Evolutionary conservation across 2,888 invertebrate genomes (phyloP).

Genomic region (Meloe dianella): DNA sequence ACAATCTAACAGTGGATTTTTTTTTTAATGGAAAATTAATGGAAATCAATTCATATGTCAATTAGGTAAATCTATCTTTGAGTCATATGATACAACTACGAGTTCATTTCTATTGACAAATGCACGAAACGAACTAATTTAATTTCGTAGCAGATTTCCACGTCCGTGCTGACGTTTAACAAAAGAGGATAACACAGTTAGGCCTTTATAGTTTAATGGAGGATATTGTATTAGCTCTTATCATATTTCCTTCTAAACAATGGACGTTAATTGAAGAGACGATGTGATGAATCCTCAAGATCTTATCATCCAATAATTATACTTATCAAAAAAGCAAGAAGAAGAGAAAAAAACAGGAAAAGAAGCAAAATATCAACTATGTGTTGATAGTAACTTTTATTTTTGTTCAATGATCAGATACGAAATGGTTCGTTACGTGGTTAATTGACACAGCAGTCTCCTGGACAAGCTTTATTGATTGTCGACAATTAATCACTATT

Average conservation of each 20-base stretch:
- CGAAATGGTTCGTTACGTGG: conserved; percentile 6
- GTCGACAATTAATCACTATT: conserved; percentile 13
- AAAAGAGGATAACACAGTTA: conserved; percentile 28
- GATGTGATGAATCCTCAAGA: not conserved
- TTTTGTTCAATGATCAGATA: not conserved
- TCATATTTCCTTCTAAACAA: conserved; percentile 3
- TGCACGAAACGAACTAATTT: conserved; percentile 28
- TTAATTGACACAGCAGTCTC: conserved; percentile 4
- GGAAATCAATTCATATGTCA: conserved; percentile 27
- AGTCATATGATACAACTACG: conserved; percentile 14
- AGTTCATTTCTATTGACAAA: conserved; percentile 29
- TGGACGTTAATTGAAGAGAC: not conserved
- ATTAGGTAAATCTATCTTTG: conserved; percentile 20
- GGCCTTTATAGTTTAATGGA: conserved; percentile 27
- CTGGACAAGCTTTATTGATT: conserved; percentile 15
- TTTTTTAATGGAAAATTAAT: too few species aligned
- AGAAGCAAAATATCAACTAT: not conserved
- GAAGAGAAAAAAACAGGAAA: not conserved
- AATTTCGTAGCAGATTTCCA: conserved; percentile 20
- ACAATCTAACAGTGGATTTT: conserved; percentile 22
- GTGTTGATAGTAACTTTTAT: not conserved
- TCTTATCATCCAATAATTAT: not conserved
- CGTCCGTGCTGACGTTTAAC: conserved; percentile 26
- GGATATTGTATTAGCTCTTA: conserved; percentile 16
- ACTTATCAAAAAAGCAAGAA: not conserved